phyloP scores from a whole-genome alignment of 2,888 invertebrate genomes.

The Glyphotaelius pellucidus region DNA sequence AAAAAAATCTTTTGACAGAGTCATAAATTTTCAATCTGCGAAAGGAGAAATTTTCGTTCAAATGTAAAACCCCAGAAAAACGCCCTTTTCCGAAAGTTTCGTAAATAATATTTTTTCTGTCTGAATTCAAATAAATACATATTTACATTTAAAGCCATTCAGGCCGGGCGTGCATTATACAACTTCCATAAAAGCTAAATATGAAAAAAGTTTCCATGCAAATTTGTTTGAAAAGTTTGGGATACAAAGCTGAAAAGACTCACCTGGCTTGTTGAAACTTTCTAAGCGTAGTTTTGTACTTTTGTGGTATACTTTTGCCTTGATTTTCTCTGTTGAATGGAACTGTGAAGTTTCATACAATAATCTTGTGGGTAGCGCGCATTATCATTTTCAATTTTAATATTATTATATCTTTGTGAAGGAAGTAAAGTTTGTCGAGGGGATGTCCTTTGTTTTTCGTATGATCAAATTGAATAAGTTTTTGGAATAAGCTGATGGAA shows the following conservation, averaged over 20 bases:
- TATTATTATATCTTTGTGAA: neutral
- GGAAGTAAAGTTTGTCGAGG: neutral
- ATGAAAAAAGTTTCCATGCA: constrained; percentile 43
- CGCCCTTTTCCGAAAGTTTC: neutral
- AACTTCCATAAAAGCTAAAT: constrained; percentile 21
- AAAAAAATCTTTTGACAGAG: neutral
- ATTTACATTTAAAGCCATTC: constrained; percentile 8
- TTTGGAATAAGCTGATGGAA: neutral
- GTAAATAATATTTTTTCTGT: neutral
- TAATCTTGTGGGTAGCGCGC: neutral
- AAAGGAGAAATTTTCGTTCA: neutral
- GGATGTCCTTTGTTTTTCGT: neutral
- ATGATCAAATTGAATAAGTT: neutral
- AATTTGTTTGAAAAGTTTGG: constrained; percentile 35
- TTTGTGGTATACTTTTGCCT: neutral
- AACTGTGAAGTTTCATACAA: neutral
- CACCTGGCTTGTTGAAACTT: constrained; percentile 20
- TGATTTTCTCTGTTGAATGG: neutral
- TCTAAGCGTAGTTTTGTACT: neutral
- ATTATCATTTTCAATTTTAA: constrained; percentile 10
- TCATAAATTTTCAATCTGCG: neutral
- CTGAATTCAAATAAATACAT: constrained; percentile 14
- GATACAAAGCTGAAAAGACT: constrained; percentile 33
- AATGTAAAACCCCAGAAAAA: neutral
- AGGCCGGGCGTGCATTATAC: neutral